These are phyloP conservation scores for Dasypus novemcinctus DNA, from an alignment of 2,113 vertebrate species.

Conservation along the genomic window DNA sequence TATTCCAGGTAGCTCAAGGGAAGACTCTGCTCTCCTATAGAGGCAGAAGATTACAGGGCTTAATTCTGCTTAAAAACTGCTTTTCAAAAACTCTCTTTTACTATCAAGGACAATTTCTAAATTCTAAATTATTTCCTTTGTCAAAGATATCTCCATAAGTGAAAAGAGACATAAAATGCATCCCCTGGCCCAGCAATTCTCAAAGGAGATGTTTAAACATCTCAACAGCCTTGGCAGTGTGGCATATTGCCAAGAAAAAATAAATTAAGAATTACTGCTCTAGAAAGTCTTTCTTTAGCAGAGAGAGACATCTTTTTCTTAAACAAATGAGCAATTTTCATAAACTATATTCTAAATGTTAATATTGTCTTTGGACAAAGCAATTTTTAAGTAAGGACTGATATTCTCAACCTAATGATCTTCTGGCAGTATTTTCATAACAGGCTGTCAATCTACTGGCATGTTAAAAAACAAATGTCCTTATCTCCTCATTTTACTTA, in stretches of 20 bases:
- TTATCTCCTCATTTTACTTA: background rate
- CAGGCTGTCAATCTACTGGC: background rate
- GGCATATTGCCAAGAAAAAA: background rate
- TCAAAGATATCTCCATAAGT: background rate
- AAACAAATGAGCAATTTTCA: background rate
- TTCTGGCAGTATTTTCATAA: slow-evolving; percentile 18
- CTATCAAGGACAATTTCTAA: background rate
- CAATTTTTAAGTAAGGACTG: background rate
- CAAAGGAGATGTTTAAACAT: background rate
- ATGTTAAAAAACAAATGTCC: background rate
- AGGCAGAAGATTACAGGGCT: background rate
- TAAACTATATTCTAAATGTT: background rate
- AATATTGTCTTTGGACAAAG: background rate
- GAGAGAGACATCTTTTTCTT: background rate
- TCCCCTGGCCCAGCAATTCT: background rate
- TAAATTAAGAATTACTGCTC: background rate
- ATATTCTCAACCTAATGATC: background rate
- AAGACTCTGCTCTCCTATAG: background rate
- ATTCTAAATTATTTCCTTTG: slow-evolving; percentile 8
- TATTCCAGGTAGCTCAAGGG: background rate
- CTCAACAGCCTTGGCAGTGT: background rate
- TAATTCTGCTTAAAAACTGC: background rate
- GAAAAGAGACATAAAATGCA: background rate
- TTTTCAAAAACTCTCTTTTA: slow-evolving; percentile 8
- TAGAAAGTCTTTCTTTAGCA: background rate